Evolutionary conservation across 2,113 vertebrate species (phyloP).

Genomic region (Anser cygnoides): DNA sequence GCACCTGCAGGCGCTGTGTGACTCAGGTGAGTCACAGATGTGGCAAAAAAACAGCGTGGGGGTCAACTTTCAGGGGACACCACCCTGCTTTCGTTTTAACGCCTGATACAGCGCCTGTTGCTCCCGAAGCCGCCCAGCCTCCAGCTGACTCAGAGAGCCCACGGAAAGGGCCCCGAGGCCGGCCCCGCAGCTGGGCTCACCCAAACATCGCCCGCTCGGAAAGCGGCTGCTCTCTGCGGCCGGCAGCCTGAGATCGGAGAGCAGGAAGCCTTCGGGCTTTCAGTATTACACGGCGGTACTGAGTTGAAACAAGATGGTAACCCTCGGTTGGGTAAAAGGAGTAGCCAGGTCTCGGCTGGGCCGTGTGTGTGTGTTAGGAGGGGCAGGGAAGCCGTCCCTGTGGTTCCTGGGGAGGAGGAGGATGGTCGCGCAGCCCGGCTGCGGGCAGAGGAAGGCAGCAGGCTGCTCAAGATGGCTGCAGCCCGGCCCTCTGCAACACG

Average conservation of each 20-base stretch:
- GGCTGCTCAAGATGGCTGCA: neutral
- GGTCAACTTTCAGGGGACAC: neutral
- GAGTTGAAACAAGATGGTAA: neutral
- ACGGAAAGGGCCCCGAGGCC: neutral
- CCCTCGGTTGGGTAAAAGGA: neutral
- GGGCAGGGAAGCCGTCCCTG: neutral
- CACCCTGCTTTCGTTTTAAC: neutral
- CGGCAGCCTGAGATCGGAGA: neutral
- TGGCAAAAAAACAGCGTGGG: neutral
- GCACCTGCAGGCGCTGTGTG: accelerated
- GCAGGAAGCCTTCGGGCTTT: constrained; percentile 41
- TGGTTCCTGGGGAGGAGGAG: neutral
- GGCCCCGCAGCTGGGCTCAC: neutral
- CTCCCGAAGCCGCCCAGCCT: accelerated
- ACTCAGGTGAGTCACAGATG: neutral
- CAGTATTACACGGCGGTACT: neutral
- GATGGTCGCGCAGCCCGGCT: accelerated
- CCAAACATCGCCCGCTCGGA: neutral
- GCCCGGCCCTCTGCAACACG: neutral
- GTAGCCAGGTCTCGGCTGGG: neutral
- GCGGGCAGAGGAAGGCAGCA: neutral
- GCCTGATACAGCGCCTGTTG: neutral
- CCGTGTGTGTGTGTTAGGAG: accelerated
- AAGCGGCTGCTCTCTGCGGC: neutral
- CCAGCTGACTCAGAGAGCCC: neutral